Percentiles rank a stretch among this genome's conserved stretches.
These are phyloP conservation scores for Troides aeacus DNA, from an alignment of 2,888 invertebrate species.

Conservation along the genomic window DNA sequence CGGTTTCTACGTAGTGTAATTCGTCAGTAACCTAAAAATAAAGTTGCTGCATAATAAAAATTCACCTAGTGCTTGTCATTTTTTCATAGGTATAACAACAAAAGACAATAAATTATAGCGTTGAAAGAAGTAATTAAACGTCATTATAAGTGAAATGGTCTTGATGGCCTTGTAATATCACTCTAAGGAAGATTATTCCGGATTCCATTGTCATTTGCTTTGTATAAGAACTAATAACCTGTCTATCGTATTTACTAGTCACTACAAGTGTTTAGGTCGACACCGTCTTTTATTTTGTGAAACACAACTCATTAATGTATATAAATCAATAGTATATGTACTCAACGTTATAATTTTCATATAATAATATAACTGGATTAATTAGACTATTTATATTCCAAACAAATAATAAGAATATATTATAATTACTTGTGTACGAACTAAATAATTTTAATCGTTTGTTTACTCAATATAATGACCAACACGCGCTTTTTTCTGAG, in stretches of 20 bases:
- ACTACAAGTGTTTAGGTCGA: too few species aligned
- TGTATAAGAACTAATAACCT: constrained; percentile 19
- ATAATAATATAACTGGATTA: constrained; percentile 1
- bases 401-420: constrained; percentile 2
- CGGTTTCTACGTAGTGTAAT: too few species aligned
- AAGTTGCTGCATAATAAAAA: too few species aligned
- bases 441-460: constrained; percentile 45
- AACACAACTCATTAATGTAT: too few species aligned
- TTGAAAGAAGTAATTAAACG: constrained; percentile 8
- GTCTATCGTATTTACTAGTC: constrained; percentile 6
- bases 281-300: too few species aligned
- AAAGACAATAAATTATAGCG: constrained; percentile 8
- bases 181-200: constrained; percentile 24
- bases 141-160: constrained; percentile 26
- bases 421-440: constrained; percentile 35
- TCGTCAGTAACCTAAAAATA: too few species aligned
- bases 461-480: constrained; percentile 33
- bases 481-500: constrained; percentile 43
- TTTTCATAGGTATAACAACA: too few species aligned
- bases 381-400: constrained; percentile 1
- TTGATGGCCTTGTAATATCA: constrained; percentile 20
- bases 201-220: constrained; percentile 18
- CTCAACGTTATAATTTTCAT: too few species aligned
- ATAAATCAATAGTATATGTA: too few species aligned
- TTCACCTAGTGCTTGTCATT: too few species aligned